These are phyloP conservation scores for Alligator mississippiensis DNA, from an alignment of 2,113 vertebrate genomes.

Conservation along the genomic window DNA sequence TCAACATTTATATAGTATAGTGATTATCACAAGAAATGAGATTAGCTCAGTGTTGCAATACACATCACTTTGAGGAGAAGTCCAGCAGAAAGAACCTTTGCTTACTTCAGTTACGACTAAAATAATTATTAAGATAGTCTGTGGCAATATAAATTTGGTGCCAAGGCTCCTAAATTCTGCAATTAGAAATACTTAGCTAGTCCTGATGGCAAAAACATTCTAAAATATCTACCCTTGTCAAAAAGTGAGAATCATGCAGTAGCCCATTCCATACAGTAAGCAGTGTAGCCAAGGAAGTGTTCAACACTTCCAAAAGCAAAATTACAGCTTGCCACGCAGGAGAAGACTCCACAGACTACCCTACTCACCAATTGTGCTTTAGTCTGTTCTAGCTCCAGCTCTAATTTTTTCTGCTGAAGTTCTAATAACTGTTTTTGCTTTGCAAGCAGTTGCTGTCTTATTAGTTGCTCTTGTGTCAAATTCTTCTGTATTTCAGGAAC, in stretches of 20 bases:
- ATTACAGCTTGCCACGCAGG: background rate
- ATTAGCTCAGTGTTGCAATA: background rate
- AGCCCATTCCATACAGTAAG: background rate
- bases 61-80: background rate
- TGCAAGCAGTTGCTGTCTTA: conserved; percentile 95
- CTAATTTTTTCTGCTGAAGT: conserved; percentile 98
- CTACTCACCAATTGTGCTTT: conserved; percentile 96
- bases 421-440: conserved; percentile 99
- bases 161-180: background rate
- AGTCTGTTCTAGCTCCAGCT: conserved; percentile 98
- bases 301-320: background rate
- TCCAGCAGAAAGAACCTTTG: background rate
- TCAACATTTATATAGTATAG: background rate
- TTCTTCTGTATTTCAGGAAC: conserved; percentile 86
- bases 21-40: background rate
- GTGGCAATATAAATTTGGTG: background rate
- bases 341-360: background rate
- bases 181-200: background rate
- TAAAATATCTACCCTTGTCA: background rate
- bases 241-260: background rate
- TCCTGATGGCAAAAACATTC: background rate
- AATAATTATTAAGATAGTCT: background rate
- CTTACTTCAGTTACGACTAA: background rate
- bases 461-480: conserved; percentile 95
- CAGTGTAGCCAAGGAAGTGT: background rate